Evolutionary conservation across 53 echinoderm and acorn worm species (phyloP), one percentile per base, ranked within the genome.

Genomic region (Crossaster papposus): DNA sequence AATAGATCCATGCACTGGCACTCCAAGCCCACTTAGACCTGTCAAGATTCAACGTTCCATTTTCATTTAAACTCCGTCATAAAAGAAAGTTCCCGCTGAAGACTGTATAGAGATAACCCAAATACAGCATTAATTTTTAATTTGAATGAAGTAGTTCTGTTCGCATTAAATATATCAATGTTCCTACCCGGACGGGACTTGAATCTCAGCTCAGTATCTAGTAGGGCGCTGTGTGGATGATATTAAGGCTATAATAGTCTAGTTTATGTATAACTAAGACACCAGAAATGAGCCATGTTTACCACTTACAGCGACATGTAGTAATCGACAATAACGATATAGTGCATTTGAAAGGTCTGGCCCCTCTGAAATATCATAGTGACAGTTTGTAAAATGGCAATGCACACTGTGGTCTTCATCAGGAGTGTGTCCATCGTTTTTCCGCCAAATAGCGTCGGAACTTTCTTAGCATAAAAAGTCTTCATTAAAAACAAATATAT

Each of bases 21-120:
- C 84, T 84, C 72, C 28, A 72, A 11, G n/a, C 23, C 84, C 72
- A 84, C 84, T 84, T 72, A 84, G 31, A 72, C 32, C 84, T 84
- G 84, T 84, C 84, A 84, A 84, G 84, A 84, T 84, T 72, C 71
- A 53, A 84, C 72, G 72, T 84, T 84, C 72, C 72, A 52, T 84
- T 84, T 52, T 10, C 15, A 84, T 84, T 44, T 72, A 31, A 72
- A 72, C 70, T 53, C 54, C 31, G 50, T 84, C 52, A 31, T 50
- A 22, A 81, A 81, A 81, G 23, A 64, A 68, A 64, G 81, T 22
- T 81, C 34, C 44, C 18, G 18, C 58, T 30, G 22, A 81, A 81
- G 58, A 81, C n/a, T 31, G 33, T 81, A 22, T 32, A 62, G 34
- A 58, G 81, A 81, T 81, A 52, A 81, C 81, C 81, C 81, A 81